Conservation (phyloP, 2,113 vertebrate species). For the Spea bombifrons region DNA sequence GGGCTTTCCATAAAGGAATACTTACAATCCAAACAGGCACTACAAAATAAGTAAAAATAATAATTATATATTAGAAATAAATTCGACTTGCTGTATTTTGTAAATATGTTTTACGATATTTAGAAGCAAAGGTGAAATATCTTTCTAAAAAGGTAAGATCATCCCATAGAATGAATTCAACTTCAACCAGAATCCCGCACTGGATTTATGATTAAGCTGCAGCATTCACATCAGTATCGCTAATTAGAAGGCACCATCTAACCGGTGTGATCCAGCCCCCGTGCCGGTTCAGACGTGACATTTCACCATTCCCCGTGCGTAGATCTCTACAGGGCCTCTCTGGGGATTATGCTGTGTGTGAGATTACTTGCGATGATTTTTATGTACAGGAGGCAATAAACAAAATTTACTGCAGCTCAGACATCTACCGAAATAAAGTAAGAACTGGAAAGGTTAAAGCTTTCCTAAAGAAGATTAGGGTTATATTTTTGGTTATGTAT, state of each 20-base stretch:
- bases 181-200: background rate
- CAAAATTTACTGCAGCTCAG: conserved; percentile 29
- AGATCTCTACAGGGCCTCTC: conserved; percentile 17
- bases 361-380: conserved; percentile 46
- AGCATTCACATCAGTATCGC: conserved; percentile 13
- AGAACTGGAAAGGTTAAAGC: too few relatives aligned
- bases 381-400: conserved; percentile 34
- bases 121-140: too few relatives aligned
- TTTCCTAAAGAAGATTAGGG: too few relatives aligned
- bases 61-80: too few relatives aligned
- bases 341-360: conserved; percentile 28
- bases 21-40: too few relatives aligned
- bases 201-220: conserved; percentile 18
- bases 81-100: too few relatives aligned
- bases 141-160: too few relatives aligned
- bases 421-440: background rate
- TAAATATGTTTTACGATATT: too few relatives aligned
- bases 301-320: background rate
- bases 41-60: too few relatives aligned
- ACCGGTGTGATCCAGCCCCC: background rate
- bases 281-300: conserved; percentile 17
- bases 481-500: too few relatives aligned
- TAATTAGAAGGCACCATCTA: conserved; percentile 22
- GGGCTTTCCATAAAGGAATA: too few relatives aligned
- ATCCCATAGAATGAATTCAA: background rate